These are phyloP conservation scores for Chromobotia macracanthus DNA, from an alignment of 2,797 vertebrate genomes.

Conservation along the genomic window DNA sequence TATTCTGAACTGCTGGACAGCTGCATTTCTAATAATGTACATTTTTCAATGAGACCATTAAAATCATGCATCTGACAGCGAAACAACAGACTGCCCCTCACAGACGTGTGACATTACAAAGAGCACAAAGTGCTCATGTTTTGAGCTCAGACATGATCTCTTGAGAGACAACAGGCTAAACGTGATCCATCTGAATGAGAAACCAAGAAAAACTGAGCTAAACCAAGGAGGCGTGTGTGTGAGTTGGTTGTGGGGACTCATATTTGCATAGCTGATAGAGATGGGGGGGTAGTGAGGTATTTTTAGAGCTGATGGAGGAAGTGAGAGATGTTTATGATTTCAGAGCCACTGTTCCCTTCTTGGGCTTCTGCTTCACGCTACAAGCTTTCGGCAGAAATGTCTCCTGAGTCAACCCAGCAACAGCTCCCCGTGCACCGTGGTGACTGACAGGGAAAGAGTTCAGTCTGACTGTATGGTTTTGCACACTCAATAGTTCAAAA, in stretches of 20 bases:
- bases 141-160: conserved; percentile 45
- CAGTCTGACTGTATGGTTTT: conserved; percentile 5
- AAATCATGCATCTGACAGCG: conserved; percentile 57
- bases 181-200: conserved; percentile 34
- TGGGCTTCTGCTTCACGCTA: conserved; percentile 50
- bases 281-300: conserved; percentile 62
- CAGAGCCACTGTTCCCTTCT: conserved; percentile 58
- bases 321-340: conserved; percentile 69
- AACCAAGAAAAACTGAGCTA: conserved; percentile 17
- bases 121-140: conserved; percentile 49
- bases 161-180: conserved; percentile 25
- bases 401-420: conserved; percentile 20
- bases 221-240: not conserved
- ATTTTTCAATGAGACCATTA: conserved; percentile 13
- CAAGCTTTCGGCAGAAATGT: conserved; percentile 41
- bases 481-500: conserved; percentile 3
- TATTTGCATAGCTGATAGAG: conserved; percentile 72
- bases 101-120: conserved; percentile 37
- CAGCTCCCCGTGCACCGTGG: conserved; percentile 19
- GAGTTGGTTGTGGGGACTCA: conserved; percentile 50
- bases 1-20: conserved; percentile 58
- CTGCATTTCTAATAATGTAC: conserved; percentile 24
- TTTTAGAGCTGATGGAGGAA: conserved; percentile 71
- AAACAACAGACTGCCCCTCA: conserved; percentile 17
- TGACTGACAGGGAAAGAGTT: conserved; percentile 49